phyloP scores from a whole-genome alignment of 2,113 vertebrate genomes.

The Pyxicephalus adspersus region DNA sequence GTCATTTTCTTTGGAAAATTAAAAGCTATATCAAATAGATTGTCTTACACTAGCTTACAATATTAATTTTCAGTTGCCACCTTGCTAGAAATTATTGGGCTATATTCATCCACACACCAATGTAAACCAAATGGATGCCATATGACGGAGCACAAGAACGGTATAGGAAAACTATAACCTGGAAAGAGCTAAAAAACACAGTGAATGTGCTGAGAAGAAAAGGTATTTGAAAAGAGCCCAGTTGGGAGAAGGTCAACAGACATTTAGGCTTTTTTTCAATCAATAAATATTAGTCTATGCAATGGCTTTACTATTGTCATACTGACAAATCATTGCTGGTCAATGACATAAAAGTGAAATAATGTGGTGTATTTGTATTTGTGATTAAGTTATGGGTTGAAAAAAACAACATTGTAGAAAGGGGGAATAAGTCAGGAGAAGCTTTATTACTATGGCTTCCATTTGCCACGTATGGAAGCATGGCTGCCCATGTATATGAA shows the following conservation, averaged over 20 bases:
- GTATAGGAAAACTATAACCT: neutral
- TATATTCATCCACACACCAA: no score
- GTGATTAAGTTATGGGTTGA: neutral
- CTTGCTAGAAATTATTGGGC: no score
- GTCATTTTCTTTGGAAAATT: no score
- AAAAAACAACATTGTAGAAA: neutral
- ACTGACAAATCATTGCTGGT: slow-evolving; percentile 16
- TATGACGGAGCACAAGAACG: no score
- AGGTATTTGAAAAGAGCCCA: neutral
- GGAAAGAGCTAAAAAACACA: slow-evolving; percentile 8
- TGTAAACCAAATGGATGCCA: no score
- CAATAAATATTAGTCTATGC: slow-evolving; percentile 31
- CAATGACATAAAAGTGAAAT: slow-evolving; percentile 18
- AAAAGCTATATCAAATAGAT: no score
- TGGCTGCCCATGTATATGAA: no score
- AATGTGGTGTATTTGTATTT: neutral
- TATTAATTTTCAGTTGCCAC: no score
- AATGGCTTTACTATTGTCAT: slow-evolving; percentile 7
- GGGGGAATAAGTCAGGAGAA: no score
- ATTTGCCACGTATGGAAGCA: no score
- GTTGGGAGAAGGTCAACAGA: slow-evolving; percentile 36
- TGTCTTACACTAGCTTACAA: no score
- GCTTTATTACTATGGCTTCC: no score
- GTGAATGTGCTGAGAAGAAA: slow-evolving; percentile 10
- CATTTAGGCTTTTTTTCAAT: slow-evolving; percentile 29